Base-by-base conservation (phyloP, 2,797 vertebrate genomes). In the Enteromius paludinosus region DNA sequence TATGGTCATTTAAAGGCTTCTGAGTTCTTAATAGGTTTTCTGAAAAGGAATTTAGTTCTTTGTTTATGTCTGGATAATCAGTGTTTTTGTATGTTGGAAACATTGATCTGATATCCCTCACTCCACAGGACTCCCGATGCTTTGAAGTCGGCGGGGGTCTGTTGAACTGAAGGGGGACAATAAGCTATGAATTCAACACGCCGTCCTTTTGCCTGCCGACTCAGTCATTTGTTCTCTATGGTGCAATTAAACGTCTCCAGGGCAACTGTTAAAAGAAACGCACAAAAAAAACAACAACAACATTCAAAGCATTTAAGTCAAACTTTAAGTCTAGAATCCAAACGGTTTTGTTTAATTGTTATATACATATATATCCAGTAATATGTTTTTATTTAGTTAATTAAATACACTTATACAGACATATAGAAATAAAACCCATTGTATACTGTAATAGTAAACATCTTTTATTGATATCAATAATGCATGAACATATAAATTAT, bases 401-500 rank as follows among this genome's bases (percentile, higher is more conserved):
- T 20, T 41, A 68, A 6, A 41, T 17, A 3, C n/a, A 61, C 52
- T 9, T 9, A 49, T 49, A 49, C 17, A 59, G 0, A 62, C 15
- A 41, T 1, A 23, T 3, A 5, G 10, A 61, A 30, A 75, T 10
- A 70, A 75, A 10, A 38, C 5, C 17, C 52, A 62, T 10, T 28
- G 54, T 18, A 56, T 23, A 35, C 2, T 62, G 23, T 45, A 62
- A 74, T 52, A 33, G 56, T 77, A 77, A 64, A 77, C 41, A 64
- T 76, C 3, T 62, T 77, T 77, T 64, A 64, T 77, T 77, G 59
- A 77, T 45, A 77, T 77, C 81, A 88, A 81, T 87, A 68, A 80
- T 84, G 65, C 81, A 75, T 83, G 76, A 87, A 81, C 82, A 85
- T 68, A 43, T 66, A 88, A 83, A 86, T 89, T 85, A 88, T 86